Conservation (phyloP, 2,888 invertebrate genomes). For the Therioaphis trifolii region DNA sequence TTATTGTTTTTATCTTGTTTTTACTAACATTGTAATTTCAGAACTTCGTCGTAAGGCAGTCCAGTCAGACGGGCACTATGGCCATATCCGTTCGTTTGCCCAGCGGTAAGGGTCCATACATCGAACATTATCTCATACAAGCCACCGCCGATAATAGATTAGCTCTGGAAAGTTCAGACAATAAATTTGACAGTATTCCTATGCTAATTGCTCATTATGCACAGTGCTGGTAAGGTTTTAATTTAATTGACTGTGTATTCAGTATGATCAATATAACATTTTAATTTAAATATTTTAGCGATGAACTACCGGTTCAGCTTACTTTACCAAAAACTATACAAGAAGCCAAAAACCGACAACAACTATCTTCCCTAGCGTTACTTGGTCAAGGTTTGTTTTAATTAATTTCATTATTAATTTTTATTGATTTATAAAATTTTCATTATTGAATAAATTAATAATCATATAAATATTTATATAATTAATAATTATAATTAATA, state of each 20-base stretch:
- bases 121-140: slow-evolving; percentile 96
- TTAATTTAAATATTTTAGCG: slow-evolving; percentile 71
- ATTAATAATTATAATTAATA: no score
- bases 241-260: background rate
- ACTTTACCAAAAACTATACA: slow-evolving; percentile 85
- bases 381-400: slow-evolving; percentile 77
- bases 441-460: background rate
- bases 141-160: slow-evolving; percentile 80
- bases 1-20: background rate
- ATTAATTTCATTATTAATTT: no score
- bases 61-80: slow-evolving; percentile 93
- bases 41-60: slow-evolving; percentile 95
- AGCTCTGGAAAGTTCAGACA: slow-evolving; percentile 92
- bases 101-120: slow-evolving; percentile 87
- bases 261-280: no score
- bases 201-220: slow-evolving; percentile 93
- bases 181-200: slow-evolving; percentile 92
- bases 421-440: background rate
- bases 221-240: slow-evolving; percentile 80
- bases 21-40: slow-evolving; percentile 71
- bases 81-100: slow-evolving; percentile 92
- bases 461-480: no score
- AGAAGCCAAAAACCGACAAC: slow-evolving; percentile 89
- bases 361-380: slow-evolving; percentile 88
- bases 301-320: slow-evolving; percentile 92